A percentile compares a stretch with the other conserved stretches of the same genome.
Conservation (phyloP, 2,797 vertebrate genomes). For the Microcaecilia unicolor region DNA sequence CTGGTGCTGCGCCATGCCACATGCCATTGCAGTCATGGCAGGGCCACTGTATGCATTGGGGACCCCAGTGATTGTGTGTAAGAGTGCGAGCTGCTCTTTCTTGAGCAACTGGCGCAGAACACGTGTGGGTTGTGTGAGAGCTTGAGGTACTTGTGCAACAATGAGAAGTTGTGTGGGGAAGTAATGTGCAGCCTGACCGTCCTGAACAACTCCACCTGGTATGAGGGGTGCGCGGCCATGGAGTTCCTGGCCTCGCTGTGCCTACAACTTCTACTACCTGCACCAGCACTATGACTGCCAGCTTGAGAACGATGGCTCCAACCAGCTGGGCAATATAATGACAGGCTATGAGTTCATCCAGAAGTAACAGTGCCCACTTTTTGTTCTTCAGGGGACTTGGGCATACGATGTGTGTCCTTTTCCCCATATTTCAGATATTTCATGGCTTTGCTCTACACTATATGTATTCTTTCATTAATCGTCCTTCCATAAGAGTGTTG, state of each 20-base stretch:
- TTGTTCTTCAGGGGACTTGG: too few species aligned
- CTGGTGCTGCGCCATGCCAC: conserved; percentile 76
- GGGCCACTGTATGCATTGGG: conserved; percentile 81
- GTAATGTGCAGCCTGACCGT: conserved; percentile 31
- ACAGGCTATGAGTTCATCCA: conserved; percentile 83
- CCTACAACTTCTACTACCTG: conserved; percentile 83
- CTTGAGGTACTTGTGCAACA: conserved; percentile 56
- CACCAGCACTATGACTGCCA: conserved; percentile 71
- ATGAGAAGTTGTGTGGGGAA: conserved; percentile 58
- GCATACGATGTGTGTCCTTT: too few species aligned
- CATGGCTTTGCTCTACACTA: too few species aligned
- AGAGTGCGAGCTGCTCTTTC: conserved; percentile 56
- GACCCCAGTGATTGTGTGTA: conserved; percentile 75
- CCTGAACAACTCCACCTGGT: conserved; percentile 72
- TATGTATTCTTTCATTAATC: too few species aligned
- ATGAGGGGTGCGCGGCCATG: conserved; percentile 56
- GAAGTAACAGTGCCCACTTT: conserved; percentile 75
- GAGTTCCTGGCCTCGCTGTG: conserved; percentile 68
- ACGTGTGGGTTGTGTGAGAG: conserved; percentile 50
- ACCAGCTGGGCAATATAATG: conserved; percentile 91
- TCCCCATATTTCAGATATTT: too few species aligned
- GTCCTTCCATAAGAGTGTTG: too few species aligned
- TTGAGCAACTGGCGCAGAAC: conserved; percentile 36
- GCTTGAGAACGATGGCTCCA: conserved; percentile 83
- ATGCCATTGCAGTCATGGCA: conserved; percentile 78